Conservation (phyloP, 2,113 vertebrate species). For the Catagonus wagneri region DNA sequence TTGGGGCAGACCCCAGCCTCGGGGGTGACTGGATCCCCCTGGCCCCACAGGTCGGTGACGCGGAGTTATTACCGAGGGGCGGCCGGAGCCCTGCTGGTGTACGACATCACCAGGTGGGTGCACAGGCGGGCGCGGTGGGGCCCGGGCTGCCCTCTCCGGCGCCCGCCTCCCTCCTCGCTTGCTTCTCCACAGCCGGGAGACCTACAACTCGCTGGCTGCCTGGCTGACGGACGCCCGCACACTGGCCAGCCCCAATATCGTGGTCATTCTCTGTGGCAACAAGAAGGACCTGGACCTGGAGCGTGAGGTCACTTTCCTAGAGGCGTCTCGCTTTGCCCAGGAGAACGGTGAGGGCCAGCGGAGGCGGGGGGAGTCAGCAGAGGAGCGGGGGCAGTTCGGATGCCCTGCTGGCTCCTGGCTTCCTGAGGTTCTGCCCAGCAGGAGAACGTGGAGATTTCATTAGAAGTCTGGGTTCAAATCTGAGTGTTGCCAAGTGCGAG, state of each 20-base stretch:
- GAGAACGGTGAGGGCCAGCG: conserved; percentile 91
- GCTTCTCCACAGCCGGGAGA: conserved; percentile 90
- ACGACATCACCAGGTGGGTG: conserved; percentile 95
- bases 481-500: accelerated
- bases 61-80: conserved; percentile 97
- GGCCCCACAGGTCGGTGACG: conserved; percentile 91
- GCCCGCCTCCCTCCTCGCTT: background rate
- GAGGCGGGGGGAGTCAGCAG: conserved; percentile 53
- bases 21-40: conserved; percentile 60
- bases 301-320: conserved; percentile 95
- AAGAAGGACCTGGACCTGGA: conserved; percentile 96
- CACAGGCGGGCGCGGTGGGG: accelerated
- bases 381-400: background rate
- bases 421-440: background rate
- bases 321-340: conserved; percentile 95
- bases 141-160: background rate
- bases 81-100: conserved; percentile 94
- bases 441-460: background rate
- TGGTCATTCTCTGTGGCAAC: conserved; percentile 96
- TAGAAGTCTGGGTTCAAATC: background rate
- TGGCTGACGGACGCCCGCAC: conserved; percentile 96
- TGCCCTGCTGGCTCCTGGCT: background rate
- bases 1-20: conserved; percentile 64
- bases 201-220: conserved; percentile 94
- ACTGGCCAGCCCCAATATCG: conserved; percentile 95